Percentiles rank a stretch among this genome's conserved stretches.
Evolutionary conservation across 2,113 vertebrate species (phyloP).

Genomic region (Eurypyga helias): DNA sequence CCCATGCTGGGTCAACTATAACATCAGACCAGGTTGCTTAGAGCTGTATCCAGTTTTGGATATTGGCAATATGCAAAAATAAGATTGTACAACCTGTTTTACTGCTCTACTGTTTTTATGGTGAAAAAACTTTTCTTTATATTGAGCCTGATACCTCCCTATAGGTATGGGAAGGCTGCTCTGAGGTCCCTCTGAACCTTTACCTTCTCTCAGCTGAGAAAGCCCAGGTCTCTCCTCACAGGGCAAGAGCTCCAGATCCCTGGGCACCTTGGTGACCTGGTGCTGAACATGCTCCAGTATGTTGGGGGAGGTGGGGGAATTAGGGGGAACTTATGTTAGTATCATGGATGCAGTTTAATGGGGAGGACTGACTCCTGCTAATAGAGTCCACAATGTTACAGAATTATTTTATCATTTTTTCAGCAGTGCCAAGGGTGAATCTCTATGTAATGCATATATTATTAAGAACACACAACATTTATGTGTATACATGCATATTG

Average conservation of each 20-base stretch:
- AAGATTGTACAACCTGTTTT: background rate
- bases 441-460: background rate
- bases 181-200: background rate
- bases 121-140: background rate
- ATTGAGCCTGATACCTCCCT: background rate
- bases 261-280: background rate
- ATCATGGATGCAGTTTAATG: background rate
- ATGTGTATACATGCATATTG: rapidly evolving
- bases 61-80: background rate
- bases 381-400: background rate
- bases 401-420: background rate
- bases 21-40: background rate
- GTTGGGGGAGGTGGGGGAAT: background rate
- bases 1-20: background rate
- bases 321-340: background rate
- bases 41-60: background rate
- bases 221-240: background rate
- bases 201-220: background rate
- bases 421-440: background rate
- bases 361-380: background rate
- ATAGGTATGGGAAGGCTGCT: background rate
- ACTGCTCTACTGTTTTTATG: background rate
- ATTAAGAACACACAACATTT: background rate
- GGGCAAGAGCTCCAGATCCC: background rate
- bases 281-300: background rate